Evolutionary conservation across 23 tunicate genomes (phyloP).

Genomic region (Halocynthia roretzi): DNA sequence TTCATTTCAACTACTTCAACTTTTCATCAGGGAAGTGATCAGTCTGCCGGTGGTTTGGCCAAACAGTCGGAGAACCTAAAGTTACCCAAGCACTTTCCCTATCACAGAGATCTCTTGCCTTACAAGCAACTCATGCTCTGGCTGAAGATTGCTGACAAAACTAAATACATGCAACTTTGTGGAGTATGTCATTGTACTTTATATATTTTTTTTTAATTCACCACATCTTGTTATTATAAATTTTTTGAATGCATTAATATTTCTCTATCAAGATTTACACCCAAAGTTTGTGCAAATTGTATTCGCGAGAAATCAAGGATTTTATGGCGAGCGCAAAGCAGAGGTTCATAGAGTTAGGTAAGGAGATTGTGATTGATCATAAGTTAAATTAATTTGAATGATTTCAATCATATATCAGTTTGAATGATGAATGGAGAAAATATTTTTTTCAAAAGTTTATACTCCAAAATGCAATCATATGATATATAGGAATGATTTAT

Average conservation of each 20-base stretch:
- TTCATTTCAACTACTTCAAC: background rate
- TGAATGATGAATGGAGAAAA: too few species aligned
- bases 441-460: too few species aligned
- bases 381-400: too few species aligned
- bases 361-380: too few species aligned
- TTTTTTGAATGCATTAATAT: background rate
- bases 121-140: slow-evolving; percentile 76
- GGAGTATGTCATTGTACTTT: slow-evolving; percentile 27
- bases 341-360: slow-evolving; percentile 71
- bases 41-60: slow-evolving; percentile 32
- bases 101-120: slow-evolving; percentile 80
- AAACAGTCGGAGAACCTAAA: slow-evolving; percentile 33
- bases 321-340: slow-evolving; percentile 67
- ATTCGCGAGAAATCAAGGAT: slow-evolving; percentile 76
- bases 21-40: slow-evolving; percentile 57
- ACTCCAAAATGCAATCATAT: too few species aligned
- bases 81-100: slow-evolving; percentile 84
- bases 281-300: slow-evolving; percentile 56
- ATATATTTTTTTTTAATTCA: too few species aligned
- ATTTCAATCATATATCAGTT: too few species aligned
- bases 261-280: slow-evolving; percentile 54
- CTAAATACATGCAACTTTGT: slow-evolving; percentile 71
- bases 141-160: slow-evolving; percentile 90
- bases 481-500: too few species aligned
- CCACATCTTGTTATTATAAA: background rate